These are phyloP conservation scores for Odontophorus gujanensis DNA, from an alignment of 2,113 vertebrate genomes.

Conservation along the genomic window DNA sequence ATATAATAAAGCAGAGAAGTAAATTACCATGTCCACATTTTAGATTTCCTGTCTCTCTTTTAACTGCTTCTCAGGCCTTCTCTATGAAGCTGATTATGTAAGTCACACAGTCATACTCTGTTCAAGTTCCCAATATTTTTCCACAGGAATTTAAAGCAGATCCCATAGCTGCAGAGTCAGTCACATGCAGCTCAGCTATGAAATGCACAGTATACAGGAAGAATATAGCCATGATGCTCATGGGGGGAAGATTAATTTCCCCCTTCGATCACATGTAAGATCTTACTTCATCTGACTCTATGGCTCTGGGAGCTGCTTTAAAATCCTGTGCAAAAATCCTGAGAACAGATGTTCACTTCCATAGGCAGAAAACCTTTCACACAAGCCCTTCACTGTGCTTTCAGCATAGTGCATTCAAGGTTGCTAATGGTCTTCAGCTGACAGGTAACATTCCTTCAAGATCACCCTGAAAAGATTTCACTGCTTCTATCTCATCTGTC, in stretches of 20 bases:
- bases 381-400: background rate
- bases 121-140: background rate
- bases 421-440: background rate
- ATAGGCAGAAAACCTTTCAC: background rate
- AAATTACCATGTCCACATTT: background rate
- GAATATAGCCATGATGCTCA: background rate
- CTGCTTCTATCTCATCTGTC: background rate
- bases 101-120: background rate
- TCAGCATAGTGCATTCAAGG: background rate
- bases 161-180: background rate
- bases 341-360: background rate
- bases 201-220: background rate
- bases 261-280: background rate
- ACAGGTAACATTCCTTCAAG: background rate
- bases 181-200: background rate
- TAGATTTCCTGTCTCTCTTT: background rate
- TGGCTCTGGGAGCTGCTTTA: background rate
- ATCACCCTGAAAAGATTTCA: background rate
- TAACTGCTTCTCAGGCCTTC: background rate
- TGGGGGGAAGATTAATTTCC: background rate
- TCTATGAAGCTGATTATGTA: background rate
- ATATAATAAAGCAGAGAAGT: background rate
- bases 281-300: background rate
- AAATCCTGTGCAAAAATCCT: background rate
- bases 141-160: background rate